A percentile compares a stretch with the other conserved stretches of the same genome.
Conservation (phyloP, 2,888 invertebrate genomes). For the Ceratothoa steindachneri region DNA sequence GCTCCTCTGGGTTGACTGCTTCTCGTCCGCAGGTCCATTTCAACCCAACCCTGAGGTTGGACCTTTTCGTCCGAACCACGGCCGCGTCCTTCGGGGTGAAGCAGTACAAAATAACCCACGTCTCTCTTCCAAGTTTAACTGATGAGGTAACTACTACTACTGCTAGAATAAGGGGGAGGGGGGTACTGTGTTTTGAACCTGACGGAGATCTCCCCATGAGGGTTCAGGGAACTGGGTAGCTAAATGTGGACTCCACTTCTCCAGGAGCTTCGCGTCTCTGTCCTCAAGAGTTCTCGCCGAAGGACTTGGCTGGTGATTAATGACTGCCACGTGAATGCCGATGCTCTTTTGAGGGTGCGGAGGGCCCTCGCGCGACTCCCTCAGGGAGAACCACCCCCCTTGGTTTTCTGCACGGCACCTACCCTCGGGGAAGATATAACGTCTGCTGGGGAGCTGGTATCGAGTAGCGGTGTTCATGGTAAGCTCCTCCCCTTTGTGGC, state of each 20-base stretch:
- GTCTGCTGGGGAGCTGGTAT: no score
- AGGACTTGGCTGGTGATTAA: constrained; percentile 34
- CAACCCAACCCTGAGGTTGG: background rate
- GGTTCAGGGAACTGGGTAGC: no score
- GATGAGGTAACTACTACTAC: background rate
- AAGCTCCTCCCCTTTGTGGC: no score
- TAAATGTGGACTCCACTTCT: no score
- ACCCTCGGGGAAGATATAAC: no score
- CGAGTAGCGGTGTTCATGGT: no score
- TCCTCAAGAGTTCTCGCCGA: constrained; percentile 29
- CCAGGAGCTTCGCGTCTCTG: constrained; percentile 30
- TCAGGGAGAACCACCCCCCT: constrained; percentile 15
- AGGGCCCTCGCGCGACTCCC: constrained; percentile 15
- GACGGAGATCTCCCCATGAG: no score
- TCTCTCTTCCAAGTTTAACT: background rate
- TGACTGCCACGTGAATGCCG: constrained; percentile 12
- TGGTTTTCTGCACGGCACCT: constrained; percentile 23
- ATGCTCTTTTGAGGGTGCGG: constrained; percentile 1
- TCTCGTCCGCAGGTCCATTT: background rate
- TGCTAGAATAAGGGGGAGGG: no score
- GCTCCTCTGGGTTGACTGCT: no score
- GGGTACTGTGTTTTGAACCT: no score
- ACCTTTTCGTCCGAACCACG: background rate
- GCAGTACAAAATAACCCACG: background rate
- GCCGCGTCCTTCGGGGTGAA: background rate